Evolutionary conservation across 2,113 vertebrate species (phyloP).

Genomic region (Indicator maculatus): DNA sequence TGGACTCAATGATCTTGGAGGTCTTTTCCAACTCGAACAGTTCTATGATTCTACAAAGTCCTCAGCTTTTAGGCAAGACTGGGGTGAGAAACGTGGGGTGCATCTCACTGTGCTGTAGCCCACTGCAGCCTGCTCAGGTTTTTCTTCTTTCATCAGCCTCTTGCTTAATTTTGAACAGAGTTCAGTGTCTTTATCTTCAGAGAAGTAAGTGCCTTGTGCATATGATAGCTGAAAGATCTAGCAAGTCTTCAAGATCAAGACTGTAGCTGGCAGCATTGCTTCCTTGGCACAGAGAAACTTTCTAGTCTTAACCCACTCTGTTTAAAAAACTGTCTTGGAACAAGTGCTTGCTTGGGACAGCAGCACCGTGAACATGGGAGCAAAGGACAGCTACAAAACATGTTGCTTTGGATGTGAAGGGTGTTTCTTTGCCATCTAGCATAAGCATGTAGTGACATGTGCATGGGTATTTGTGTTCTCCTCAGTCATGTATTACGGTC

Average conservation of each 20-base stretch:
- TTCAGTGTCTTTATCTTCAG: neutral
- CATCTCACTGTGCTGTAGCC: neutral
- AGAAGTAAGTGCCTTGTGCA: neutral
- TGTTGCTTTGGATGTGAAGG: neutral
- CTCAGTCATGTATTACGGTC: accelerated
- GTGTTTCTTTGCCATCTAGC: neutral
- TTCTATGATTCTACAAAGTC: neutral
- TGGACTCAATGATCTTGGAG: too few species aligned
- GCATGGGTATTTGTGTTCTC: neutral
- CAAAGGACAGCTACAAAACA: neutral
- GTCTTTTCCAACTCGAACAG: too few species aligned
- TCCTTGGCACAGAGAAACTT: neutral
- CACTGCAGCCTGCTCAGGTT: neutral
- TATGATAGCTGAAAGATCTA: neutral
- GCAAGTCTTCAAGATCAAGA: neutral
- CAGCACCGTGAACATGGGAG: accelerated
- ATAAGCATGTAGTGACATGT: neutral
- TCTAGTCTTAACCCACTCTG: neutral
- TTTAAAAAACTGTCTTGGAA: neutral
- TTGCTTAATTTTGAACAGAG: neutral
- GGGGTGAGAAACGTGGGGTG: neutral
- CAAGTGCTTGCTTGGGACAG: neutral
- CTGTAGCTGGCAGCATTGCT: neutral
- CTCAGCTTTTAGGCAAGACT: neutral
- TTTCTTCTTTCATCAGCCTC: neutral